Conservation (phyloP, 2,888 invertebrate genomes). For the Drosophila prostipennis region DNA sequence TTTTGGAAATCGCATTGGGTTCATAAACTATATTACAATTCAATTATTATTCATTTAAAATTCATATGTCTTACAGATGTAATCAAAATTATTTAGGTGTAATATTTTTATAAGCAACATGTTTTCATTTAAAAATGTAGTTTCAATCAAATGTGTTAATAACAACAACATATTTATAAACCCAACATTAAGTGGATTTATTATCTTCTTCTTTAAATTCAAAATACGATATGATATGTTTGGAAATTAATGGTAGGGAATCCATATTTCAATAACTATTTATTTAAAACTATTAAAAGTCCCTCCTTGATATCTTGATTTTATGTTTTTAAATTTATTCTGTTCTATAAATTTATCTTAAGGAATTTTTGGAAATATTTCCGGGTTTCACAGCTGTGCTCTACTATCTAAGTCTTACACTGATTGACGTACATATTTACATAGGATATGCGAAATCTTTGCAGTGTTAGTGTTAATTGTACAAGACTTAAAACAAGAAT, state of each 20-base stretch:
- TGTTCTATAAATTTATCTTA: conserved; percentile 26
- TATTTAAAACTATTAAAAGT: background rate
- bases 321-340: conserved; percentile 21
- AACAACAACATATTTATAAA: background rate
- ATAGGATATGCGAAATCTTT: conserved; percentile 34
- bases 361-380: conserved; percentile 40
- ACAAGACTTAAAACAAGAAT: conserved; percentile 9
- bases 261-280: background rate
- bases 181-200: background rate
- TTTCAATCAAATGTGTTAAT: background rate
- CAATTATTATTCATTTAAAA: background rate
- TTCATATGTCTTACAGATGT: background rate
- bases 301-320: background rate
- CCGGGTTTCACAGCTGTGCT: conserved; percentile 43
- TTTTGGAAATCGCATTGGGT: background rate
- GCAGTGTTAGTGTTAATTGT: conserved; percentile 22
- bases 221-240: conserved; percentile 28
- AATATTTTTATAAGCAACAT: background rate
- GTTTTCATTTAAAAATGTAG: background rate
- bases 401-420: conserved; percentile 9
- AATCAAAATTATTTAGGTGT: background rate
- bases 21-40: background rate
- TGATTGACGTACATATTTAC: conserved; percentile 29
- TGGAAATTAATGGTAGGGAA: background rate
- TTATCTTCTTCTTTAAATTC: no score